Percentiles rank a stretch among this genome's conserved stretches.
These are phyloP conservation scores for Empis stercorea DNA, from an alignment of 2,888 invertebrate species.

Conservation along the genomic window DNA sequence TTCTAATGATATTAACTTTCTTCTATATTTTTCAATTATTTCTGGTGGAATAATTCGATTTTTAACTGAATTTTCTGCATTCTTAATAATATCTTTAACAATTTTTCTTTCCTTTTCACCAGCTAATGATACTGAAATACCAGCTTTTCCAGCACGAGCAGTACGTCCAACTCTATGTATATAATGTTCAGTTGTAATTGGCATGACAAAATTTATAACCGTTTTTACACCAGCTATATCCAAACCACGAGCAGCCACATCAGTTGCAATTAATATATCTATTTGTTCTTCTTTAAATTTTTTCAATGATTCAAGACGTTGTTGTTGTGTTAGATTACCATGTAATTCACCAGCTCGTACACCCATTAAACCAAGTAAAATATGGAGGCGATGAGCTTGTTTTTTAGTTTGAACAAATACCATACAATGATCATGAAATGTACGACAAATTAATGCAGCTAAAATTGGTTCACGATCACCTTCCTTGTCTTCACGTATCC, in stretches of 20 bases:
- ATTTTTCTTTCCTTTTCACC: conserved; percentile 85
- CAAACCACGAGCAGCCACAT: conserved; percentile 81
- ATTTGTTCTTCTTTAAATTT: conserved; percentile 76
- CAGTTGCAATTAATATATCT: conserved; percentile 85
- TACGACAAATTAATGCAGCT: conserved; percentile 69
- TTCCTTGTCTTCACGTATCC: conserved; percentile 80
- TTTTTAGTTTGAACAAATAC: conserved; percentile 95
- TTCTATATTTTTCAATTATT: conserved; percentile 75
- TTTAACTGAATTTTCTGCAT: conserved; percentile 74
- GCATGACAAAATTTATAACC: conserved; percentile 93
- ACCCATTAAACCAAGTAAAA: conserved; percentile 80
- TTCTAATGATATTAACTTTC: conserved; percentile 58
- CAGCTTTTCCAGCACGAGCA: conserved; percentile 86
- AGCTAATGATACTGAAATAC: conserved; percentile 87
- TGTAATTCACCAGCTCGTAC: conserved; percentile 82
- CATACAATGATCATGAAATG: conserved; percentile 83
- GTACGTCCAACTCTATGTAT: conserved; percentile 93
- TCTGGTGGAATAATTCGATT: conserved; percentile 77
- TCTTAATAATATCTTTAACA: conserved; percentile 82
- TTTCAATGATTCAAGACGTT: conserved; percentile 77
- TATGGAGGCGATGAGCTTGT: conserved; percentile 87
- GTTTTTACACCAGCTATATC: conserved; percentile 97
- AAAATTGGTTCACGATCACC: conserved; percentile 84
- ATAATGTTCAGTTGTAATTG: conserved; percentile 87
- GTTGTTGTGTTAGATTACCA: conserved; percentile 91